Evolutionary conservation across 2,113 vertebrate species (phyloP).

Genomic region (Euleptes europaea): DNA sequence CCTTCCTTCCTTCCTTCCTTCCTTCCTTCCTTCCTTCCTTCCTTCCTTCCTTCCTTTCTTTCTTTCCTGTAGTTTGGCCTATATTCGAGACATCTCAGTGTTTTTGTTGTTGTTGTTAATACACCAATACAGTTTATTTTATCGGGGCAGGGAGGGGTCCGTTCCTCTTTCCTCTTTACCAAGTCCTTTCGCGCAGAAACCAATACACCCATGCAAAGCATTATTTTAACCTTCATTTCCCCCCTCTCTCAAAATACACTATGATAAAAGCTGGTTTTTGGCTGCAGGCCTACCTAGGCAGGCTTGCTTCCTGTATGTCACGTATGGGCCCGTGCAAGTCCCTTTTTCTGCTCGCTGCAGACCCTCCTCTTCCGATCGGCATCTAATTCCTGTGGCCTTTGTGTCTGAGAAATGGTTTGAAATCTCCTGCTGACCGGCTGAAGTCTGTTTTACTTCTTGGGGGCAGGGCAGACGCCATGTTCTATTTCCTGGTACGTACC

Average conservation of each 20-base stretch:
- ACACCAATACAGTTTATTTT: rapidly evolving
- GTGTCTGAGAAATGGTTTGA: constrained; percentile 99
- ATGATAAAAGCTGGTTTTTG: constrained; percentile 8
- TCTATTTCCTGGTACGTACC: constrained; percentile 87
- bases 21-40: no score
- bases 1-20: no score
- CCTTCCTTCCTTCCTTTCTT: no score
- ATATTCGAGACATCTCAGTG: background rate
- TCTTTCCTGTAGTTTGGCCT: no score
- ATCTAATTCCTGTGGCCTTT: constrained; percentile 99
- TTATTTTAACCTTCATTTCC: background rate
- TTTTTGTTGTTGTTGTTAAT: background rate
- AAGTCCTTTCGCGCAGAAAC: background rate
- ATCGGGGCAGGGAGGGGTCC: background rate
- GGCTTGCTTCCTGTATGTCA: constrained; percentile 43
- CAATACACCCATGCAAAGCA: constrained; percentile 1
- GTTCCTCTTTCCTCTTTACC: background rate
- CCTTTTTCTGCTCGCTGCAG: constrained; percentile 76
- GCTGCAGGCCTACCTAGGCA: constrained; percentile 48
- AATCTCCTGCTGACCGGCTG: constrained; percentile 97
- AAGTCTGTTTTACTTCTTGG: constrained; percentile 86
- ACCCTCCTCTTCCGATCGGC: constrained; percentile 93
- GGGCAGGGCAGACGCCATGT: constrained; percentile 84
- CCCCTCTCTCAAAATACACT: background rate
- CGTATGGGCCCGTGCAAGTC: constrained; percentile 42